Evolutionary conservation across 2,888 invertebrate genomes (phyloP).

Genomic region (Ctena decussata): DNA sequence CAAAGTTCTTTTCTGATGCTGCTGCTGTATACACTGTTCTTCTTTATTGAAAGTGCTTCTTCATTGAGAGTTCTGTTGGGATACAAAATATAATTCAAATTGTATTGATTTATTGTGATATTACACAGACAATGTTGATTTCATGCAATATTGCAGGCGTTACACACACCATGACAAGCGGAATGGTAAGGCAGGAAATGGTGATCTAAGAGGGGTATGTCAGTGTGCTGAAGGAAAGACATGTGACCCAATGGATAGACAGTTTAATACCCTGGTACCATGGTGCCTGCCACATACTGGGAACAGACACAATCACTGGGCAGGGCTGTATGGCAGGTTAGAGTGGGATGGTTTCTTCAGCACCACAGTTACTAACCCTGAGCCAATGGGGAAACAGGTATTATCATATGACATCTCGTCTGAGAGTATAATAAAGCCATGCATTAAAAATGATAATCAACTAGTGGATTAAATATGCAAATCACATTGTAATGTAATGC

Average conservation of each 20-base stretch:
- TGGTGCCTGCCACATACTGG: conserved; percentile 96
- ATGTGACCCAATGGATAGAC: conserved; percentile 92
- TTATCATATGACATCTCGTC: no score
- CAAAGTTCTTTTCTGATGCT: no score
- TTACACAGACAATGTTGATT: no score
- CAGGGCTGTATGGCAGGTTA: conserved; percentile 93
- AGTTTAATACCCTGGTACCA: conserved; percentile 94
- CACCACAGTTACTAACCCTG: conserved; percentile 93
- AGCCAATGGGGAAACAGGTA: conserved; percentile 96
- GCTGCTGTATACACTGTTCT: no score
- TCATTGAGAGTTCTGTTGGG: no score
- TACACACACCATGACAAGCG: conserved; percentile 89
- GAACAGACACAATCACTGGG: conserved; percentile 95
- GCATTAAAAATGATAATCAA: no score
- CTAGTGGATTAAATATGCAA: no score
- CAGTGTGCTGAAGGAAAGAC: conserved; percentile 89
- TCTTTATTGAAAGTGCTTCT: no score
- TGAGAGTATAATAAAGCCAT: no score
- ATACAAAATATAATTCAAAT: no score
- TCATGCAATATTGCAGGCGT: conserved; percentile 83
- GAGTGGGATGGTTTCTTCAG: conserved; percentile 95
- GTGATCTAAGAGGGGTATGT: conserved; percentile 92
- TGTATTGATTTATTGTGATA: no score
- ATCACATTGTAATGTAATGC: no score
- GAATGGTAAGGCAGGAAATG: conserved; percentile 88